These are phyloP conservation scores for Daboia siamensis DNA, from an alignment of 2,113 vertebrate species.

Conservation along the genomic window DNA sequence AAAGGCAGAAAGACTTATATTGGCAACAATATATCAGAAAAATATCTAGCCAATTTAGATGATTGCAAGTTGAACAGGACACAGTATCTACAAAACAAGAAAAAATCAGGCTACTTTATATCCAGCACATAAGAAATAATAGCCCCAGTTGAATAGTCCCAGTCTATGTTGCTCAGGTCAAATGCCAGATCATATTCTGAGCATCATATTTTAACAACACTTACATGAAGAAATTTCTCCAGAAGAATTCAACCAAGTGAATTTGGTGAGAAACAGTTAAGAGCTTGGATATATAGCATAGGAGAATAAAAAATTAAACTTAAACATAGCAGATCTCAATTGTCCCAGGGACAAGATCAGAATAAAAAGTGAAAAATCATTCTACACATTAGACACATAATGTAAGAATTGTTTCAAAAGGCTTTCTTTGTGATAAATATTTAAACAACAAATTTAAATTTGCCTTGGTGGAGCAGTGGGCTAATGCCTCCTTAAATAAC, in stretches of 20 bases:
- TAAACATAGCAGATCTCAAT: not conserved
- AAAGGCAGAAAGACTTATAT: not conserved
- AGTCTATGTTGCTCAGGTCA: not conserved
- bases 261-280: not conserved
- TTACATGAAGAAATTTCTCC: not conserved
- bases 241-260: not conserved
- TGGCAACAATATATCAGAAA: not conserved
- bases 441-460: not conserved
- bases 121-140: not conserved
- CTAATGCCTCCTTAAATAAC: too few relatives aligned
- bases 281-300: not conserved
- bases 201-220: not conserved
- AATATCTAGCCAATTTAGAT: not conserved
- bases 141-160: not conserved
- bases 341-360: not conserved
- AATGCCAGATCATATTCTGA: not conserved
- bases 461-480: too few relatives aligned
- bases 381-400: not conserved
- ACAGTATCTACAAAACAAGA: not conserved
- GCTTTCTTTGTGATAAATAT: not conserved
- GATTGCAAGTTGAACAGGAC: not conserved
- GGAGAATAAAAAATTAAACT: not conserved
- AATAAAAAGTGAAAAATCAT: not conserved
- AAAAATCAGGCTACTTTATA: not conserved
- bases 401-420: not conserved